Evolutionary conservation across 2,113 vertebrate genomes (phyloP), one percentile per base, ranked within the genome.

Genomic region (Cyrtonyx montezumae): DNA sequence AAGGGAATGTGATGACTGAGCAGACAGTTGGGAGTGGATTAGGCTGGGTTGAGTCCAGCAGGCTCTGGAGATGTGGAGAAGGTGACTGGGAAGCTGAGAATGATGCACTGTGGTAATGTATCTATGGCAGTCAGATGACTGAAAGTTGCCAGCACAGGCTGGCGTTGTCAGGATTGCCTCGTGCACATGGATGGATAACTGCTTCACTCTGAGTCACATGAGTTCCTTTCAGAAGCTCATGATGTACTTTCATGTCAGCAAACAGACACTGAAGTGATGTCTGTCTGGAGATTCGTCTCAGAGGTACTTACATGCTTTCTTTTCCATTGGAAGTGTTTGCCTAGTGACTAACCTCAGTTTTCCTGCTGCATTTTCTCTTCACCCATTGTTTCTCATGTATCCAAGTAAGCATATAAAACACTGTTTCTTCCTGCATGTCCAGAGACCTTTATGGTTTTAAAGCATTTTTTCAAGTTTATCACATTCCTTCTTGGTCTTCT

Each of bases 321-420:
- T 85, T 88, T 83, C 88, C 78, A 34, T 87, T 71, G 40, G 23
- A 80, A 82, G 8, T 61, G 11, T 87, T 95, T 93, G 94, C 79
- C 71, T 88, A 55, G 69, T 78, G 59, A 75, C 61, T 85, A 79
- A 82, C 15, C 32, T 66, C 82, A 34, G n/a, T 76, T 67, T 79
- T 93, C 67, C 49, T 82, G n/a, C 61, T 79, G 79, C 71, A 61
- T 2, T 84, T 91, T 85, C 55, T 77, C 46, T 73, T 63, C 77
- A 63, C 26, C 49, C 32, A 11, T 45, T 81, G 37, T 17, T 79
- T 63, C n/a, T 82, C 37, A 21, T 13, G 4, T 49, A 21, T 73
- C 25, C 79, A 85, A 36, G 66, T 59, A 13, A 85, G 25, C 51
- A 51, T 4, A 62, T 51, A 87, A 67, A 80, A 9, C 32, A 55